Percentiles rank a stretch among this genome's conserved stretches.
Evolutionary conservation across 2,113 vertebrate species (phyloP).

Genomic region (Spilogale gracilis): DNA sequence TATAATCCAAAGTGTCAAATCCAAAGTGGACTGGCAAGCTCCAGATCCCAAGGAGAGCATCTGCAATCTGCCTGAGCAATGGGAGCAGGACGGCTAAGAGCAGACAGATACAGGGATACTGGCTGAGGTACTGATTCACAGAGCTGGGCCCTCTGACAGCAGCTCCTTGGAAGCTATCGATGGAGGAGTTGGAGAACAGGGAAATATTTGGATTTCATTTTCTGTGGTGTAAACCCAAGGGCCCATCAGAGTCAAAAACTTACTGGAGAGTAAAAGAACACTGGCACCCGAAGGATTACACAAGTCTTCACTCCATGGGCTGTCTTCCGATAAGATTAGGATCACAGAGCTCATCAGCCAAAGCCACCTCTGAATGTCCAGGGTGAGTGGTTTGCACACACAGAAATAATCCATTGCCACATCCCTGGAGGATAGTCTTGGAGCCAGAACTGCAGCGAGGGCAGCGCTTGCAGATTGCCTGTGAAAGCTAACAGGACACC

Average conservation of each 20-base stretch:
- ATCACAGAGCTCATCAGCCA: neutral
- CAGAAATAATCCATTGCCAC: neutral
- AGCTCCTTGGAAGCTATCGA: neutral
- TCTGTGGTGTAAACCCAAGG: neutral
- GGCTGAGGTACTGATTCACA: neutral
- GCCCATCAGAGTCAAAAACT: neutral
- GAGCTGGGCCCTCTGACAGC: neutral
- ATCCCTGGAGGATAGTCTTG: too few relatives aligned
- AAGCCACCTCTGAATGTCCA: neutral
- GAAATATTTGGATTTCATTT: neutral
- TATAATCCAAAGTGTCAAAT: neutral
- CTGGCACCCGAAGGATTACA: neutral
- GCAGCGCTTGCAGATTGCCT: neutral
- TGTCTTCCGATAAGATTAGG: neutral
- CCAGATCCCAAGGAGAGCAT: neutral
- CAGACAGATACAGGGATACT: neutral
- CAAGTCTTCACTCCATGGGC: neutral
- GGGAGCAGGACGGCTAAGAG: neutral
- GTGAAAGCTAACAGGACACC: neutral
- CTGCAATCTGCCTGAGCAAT: neutral
- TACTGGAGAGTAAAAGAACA: neutral
- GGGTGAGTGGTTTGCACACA: neutral
- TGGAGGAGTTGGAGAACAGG: neutral
- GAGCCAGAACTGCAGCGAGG: neutral
- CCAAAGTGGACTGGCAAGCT: neutral